Evolutionary conservation across 2,113 vertebrate genomes (phyloP), one percentile per base, ranked within the genome.

Genomic region (Barbus barbus): DNA sequence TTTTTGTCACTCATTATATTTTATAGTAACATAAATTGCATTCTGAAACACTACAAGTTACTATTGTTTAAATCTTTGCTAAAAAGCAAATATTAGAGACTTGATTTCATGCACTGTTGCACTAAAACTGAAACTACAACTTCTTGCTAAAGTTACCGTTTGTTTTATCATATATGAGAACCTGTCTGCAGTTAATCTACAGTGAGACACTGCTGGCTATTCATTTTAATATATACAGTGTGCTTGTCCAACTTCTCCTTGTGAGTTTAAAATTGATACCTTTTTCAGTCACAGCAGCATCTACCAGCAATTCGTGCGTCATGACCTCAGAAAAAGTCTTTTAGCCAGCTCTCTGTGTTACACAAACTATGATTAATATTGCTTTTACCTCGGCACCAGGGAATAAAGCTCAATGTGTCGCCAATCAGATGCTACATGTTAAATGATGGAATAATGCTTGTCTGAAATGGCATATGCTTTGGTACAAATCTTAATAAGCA

Each of bases 401-500:
- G n/a, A 61, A 61, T 78, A 78, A 78, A 41, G 58, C 58, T 44
- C 16, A 44, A 46, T 13, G 78, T 48, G 41, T 67, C n/a, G 9
- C 41, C 38, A 63, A 63, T 65, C 38, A 67, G 78, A 51, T 48
- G 18, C 41, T 14, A 46, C n/a, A n/a, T n/a, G n/a, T n/a, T n/a
- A n/a, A n/a, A n/a, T 16, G 12, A 24, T 60, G 53, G 31, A 24
- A 38, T 38, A n/a, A 78, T 60, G 53, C 22, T 13, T 58, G 56
- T 16, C 56, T 38, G 51, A 60, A 60, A 78, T 28, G 44, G 44
- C 9, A 5, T 31, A 26, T 20, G 53, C 33, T 24, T 36, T 44
- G 60, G 41, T 46, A 65, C 60, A 46, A 67, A 80, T 41, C 41
- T 48, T 48, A 31, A 80, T 48, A 46, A 80, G 24, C 4, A 80